Evolutionary conservation across 2,888 invertebrate genomes (phyloP).

Genomic region (Lymantria dispar): DNA sequence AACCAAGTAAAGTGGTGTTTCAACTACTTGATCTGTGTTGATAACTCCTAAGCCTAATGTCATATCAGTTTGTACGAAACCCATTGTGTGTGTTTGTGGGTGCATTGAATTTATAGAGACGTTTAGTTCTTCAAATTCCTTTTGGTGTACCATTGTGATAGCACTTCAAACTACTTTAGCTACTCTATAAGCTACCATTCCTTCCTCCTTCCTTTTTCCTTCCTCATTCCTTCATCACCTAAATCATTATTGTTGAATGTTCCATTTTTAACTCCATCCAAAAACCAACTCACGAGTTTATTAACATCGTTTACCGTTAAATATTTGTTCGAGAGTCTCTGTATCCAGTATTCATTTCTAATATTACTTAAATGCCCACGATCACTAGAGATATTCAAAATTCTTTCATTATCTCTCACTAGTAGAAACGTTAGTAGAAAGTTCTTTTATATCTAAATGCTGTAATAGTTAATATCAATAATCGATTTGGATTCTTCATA

Average conservation of each 20-base stretch:
- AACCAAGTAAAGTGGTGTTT: slow-evolving; percentile 79
- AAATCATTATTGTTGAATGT: slow-evolving; percentile 52
- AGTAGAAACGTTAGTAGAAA: slow-evolving; percentile 87
- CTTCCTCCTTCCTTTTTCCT: too few relatives aligned
- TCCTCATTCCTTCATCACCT: slow-evolving; percentile 71
- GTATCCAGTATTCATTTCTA: slow-evolving; percentile 68
- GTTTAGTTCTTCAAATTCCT: slow-evolving; percentile 78
- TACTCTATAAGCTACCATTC: slow-evolving; percentile 83
- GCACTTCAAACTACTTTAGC: slow-evolving; percentile 89
- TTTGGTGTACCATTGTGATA: slow-evolving; percentile 85
- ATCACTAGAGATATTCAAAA: slow-evolving; percentile 86
- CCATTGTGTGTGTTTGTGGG: too few relatives aligned
- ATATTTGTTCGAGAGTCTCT: slow-evolving; percentile 48
- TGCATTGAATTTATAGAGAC: slow-evolving; percentile 84
- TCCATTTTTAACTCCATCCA: slow-evolving; percentile 61
- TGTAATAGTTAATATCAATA: slow-evolving; percentile 89
- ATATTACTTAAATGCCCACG: slow-evolving; percentile 84
- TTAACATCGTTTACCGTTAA: slow-evolving; percentile 54
- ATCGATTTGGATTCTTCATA: too few relatives aligned
- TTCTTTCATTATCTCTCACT: slow-evolving; percentile 84
- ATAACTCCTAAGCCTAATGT: slow-evolving; percentile 82
- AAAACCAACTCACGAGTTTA: slow-evolving; percentile 84
- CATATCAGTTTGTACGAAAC: slow-evolving; percentile 91
- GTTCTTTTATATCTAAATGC: slow-evolving; percentile 82
- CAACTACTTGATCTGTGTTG: slow-evolving; percentile 80